A percentile compares a stretch with the other conserved stretches of the same genome.
Conservation (phyloP, 2,113 vertebrate genomes). For the Lynx canadensis region DNA sequence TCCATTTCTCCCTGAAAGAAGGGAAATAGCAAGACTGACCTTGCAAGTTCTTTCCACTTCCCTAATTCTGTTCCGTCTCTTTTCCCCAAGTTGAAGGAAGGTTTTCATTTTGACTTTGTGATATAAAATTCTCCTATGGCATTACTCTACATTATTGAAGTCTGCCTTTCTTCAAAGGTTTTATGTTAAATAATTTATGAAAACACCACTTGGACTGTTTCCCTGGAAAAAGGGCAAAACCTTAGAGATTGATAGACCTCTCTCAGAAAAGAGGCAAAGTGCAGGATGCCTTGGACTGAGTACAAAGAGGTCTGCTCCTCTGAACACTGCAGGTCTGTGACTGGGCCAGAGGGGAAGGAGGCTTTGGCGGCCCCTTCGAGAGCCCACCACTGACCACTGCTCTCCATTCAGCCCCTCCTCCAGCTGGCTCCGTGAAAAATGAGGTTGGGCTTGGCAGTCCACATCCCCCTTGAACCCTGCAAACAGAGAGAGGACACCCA, state of each 20-base stretch:
- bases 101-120: not conserved
- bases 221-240: not conserved
- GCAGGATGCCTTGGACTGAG: not conserved
- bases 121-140: not conserved
- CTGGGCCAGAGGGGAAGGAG: not conserved
- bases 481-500: not conserved
- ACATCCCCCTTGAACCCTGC: not conserved
- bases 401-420: not conserved
- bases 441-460: not conserved
- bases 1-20: not conserved
- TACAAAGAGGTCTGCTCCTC: not conserved
- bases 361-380: not conserved
- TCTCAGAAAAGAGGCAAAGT: not conserved
- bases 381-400: not conserved
- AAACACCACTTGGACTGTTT: not conserved
- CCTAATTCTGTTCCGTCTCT: not conserved
- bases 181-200: not conserved
- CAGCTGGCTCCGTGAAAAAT: not conserved
- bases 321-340: not conserved
- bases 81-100: not conserved
- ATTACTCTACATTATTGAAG: not conserved
- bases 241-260: not conserved
- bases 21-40: not conserved
- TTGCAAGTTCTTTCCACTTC: not conserved
- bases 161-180: constrained; percentile 38